Conservation (phyloP, 2,888 invertebrate species). For the Lacanobia wlatinum region DNA sequence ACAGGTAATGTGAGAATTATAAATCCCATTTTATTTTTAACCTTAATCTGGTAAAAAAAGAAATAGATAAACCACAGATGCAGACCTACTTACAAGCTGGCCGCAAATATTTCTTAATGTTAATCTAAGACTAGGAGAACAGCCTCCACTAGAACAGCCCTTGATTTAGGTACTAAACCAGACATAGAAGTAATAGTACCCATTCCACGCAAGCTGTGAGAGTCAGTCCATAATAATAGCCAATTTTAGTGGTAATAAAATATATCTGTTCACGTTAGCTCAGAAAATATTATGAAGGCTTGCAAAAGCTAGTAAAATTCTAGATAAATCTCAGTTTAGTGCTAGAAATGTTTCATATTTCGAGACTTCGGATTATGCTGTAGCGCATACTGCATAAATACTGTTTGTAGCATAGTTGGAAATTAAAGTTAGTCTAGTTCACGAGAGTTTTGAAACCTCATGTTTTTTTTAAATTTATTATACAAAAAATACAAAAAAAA, state of each 20-base stretch:
- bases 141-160: not conserved
- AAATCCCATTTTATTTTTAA: no score
- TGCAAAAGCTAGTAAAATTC: conserved; percentile 25
- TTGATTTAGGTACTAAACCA: conserved; percentile 25
- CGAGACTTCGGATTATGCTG: not conserved
- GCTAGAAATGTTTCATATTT: conserved; percentile 19
- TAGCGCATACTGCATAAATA: not conserved
- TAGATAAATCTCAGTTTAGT: conserved; percentile 34
- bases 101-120: not conserved
- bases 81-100: not conserved
- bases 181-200: conserved; percentile 11
- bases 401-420: not conserved
- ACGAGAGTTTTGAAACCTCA: no score
- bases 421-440: no score
- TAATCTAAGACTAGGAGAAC: not conserved
- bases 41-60: no score
- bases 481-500: no score
- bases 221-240: conserved; percentile 36
- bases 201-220: conserved; percentile 25
- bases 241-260: conserved; percentile 48
- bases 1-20: no score
- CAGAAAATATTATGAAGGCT: conserved; percentile 31
- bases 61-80: no score
- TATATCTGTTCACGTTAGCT: conserved; percentile 32
- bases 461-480: no score